Evolutionary conservation across 2,888 invertebrate genomes (phyloP), one percentile per base, ranked within the genome.

Genomic region (Bhutanitis thaidina): DNA sequence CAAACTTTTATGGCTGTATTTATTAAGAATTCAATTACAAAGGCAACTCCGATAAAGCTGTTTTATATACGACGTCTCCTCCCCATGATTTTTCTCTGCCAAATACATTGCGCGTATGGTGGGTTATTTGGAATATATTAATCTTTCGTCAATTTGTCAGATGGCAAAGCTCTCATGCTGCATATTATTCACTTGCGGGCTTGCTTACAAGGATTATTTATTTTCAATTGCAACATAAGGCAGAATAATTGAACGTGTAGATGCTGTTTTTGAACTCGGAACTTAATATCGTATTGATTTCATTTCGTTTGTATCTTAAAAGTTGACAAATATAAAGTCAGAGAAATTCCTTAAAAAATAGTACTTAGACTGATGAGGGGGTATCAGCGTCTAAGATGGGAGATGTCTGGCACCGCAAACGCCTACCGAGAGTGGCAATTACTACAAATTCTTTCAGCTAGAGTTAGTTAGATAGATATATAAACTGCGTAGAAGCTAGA

Each of bases 21-120:
- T 53, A 49, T 52, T 56, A 50, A 54, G 52, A 56, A 53, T 56
- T 49, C 53, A 56, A 56, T 56, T 56, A 52, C 48, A 45, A 43
- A 47, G 51, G 54, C 53, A 47, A 54, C 47, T 38, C 47, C 34
- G 47, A 52, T 52, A 52, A 52, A 52, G 52, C 41, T 38, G 37
- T 52, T 52, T 52, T 43, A 52, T 47, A 43, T 52, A 47, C 46
- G 47, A 47, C 37, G 30, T 47, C 43, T 34, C 52, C 52, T 43
- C 52, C 52, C 52, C 9, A 37, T 34, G 27, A 46, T 52, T 52
- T 47, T 15, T 52, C 52, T 47, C 46, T 47, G 47, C 41, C 52
- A 52, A 48, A 47, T 47, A 43, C 43, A 36, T 43, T 43, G 45
- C 34, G 13, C n/a, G 45, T 13, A 29, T 46, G 41, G 51, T 30